Base-by-base conservation (phyloP, 2,888 invertebrate species). In the Pseudococcus longispinus region DNA sequence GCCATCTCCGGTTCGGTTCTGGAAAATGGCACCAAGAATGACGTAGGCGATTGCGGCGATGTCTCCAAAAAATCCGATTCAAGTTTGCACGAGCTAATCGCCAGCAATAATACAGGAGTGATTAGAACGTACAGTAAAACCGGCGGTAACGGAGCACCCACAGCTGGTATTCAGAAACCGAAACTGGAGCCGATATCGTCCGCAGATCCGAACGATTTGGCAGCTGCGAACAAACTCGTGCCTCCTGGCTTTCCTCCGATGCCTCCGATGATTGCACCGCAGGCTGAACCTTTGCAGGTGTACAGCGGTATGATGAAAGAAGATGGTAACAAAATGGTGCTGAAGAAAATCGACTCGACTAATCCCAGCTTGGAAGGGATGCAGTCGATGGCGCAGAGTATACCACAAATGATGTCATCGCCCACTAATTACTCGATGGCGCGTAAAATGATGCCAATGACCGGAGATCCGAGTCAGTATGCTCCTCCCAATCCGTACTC, bases 351-450 rank as follows among this genome's bases (percentile, higher is more conserved):
- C 8, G 86, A 86, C 20, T 29, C 42, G 5, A 80, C 77, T 6
- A 86, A 86, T 80, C 46, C 86, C 18, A 86, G 86, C 15, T 55
- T 86, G n/a, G 44, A 86, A 86, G 86, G 86, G 11, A 86, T 86
- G 86, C 86, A 86, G 23, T 77, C 86, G 44, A 86, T 86, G 86
- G 51, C 86, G 2, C 86, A 86, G 32, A 86, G 51, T 32, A 46
- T 86, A 6, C 32, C 46, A 20, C 77, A 80, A 44, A 32, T 51
- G 42, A 46, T n/a, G 46, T 91, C 37, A 90, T 90, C 29, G 90
- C 91, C 0, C 91, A 91, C 37, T 91, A 91, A 89, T 91, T 92
- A 42, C 89, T 90, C 84, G 90, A 90, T 87, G 90, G 90, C 2
- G 90, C 90, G 8, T 90, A 90, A 0, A 90, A 37, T 29, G 87